Base-by-base conservation (phyloP, 2,888 invertebrate species). In the Amblyteles armatorius region DNA sequence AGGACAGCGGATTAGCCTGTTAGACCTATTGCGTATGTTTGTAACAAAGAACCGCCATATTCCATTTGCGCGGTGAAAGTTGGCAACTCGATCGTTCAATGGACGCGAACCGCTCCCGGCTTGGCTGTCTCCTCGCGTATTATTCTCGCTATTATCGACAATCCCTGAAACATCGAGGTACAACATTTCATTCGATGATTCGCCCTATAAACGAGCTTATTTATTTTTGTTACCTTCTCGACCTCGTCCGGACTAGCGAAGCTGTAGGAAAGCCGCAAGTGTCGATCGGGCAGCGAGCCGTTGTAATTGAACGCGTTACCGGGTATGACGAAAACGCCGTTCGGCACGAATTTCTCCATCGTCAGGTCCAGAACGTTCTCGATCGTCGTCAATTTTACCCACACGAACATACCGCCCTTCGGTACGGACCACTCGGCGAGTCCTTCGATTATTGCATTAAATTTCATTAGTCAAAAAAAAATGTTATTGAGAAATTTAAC, bases 321-420 rank as follows among this genome's bases (percentile, higher is more conserved):
- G 0, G 97, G 97, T 0, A 96, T 94, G 86, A 97, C 93, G 90
- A 96, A 95, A 26, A 97, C 94, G 6, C 96, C 95, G 71, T 96
- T 95, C 73, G 95, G 94, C 60, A 96, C 92, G 0, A 97, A 97
- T 73, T 96, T 95, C 19, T 95, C 94, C 92, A 95, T 95, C 19
- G 97, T 95, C 95, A 97, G 95, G 76, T 96, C 95, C 90, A 95
- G 95, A 3, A 96, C 96, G 91, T 97, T 96, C 1, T 95, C 94
- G 0, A 97, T 94, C 0, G 95, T 96, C 1, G 94, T 94, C 0
- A 97, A 95, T 89, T 95, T 95, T 57, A 97, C 91, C 97, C 97
- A 98, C 48, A 97, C 94, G 93, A 97, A 97, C 95, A 97, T 96
- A 0, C 97, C 97, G 11, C 96, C 97, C 2, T 94, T 91, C 0